Evolutionary conservation across 2,113 vertebrate species (phyloP).

Genomic region (Sphyrna mokarran): DNA sequence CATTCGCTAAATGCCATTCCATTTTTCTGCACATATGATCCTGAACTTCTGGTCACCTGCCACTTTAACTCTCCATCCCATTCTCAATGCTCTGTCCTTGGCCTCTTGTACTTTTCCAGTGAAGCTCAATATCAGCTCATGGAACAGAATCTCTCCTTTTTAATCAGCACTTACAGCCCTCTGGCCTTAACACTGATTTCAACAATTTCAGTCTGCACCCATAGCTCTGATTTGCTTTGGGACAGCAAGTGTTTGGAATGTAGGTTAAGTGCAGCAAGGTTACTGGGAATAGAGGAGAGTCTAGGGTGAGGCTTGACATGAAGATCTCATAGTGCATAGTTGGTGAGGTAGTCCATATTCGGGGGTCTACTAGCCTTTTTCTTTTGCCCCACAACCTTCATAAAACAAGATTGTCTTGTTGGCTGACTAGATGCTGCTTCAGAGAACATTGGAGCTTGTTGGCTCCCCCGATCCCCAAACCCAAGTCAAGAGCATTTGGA

Average conservation of each 20-base stretch:
- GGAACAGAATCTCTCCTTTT: background rate
- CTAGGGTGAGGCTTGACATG: background rate
- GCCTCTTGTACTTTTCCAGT: background rate
- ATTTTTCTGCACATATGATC: background rate
- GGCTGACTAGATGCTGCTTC: no score
- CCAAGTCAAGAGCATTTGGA: no score
- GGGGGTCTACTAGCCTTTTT: background rate
- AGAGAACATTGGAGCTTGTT: no score
- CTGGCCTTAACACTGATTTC: background rate
- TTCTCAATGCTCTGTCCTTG: background rate
- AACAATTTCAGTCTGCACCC: background rate
- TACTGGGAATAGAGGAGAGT: background rate
- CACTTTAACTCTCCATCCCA: background rate
- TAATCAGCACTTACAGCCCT: background rate
- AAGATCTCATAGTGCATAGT: background rate
- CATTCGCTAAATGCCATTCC: background rate
- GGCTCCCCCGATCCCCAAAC: no score
- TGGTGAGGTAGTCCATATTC: background rate
- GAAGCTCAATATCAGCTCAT: background rate
- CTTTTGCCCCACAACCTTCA: background rate
- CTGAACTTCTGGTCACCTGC: background rate
- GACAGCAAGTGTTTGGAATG: background rate
- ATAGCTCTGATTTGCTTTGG: background rate
- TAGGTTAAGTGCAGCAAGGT: background rate
- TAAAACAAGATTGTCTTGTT: background rate